Evolutionary conservation across 1,140 invertebrate genomes (phyloP), one percentile per base, ranked within the genome.

Genomic region (Pachyrhynchus sulphureomaculatus): DNA sequence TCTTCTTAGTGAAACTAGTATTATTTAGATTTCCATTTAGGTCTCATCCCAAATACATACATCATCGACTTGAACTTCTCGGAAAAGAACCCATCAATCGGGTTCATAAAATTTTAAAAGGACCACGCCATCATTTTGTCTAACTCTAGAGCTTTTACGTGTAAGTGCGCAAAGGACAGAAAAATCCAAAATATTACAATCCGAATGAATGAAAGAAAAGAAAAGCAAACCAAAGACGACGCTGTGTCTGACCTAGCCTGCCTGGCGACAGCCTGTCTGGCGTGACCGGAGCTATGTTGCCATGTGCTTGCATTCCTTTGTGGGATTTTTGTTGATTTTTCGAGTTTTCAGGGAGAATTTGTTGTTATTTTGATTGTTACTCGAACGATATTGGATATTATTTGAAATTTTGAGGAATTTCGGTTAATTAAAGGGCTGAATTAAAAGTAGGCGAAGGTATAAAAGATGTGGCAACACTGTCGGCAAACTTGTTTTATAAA

Each of bases 211-310:
- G 69, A 71, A 71, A 68, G 67, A 66, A 69, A 67, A 68, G 62
- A 64, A 66, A 65, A 69, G 58, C 62, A 47, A 66, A 66, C 57
- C 55, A 84, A 84, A 84, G 85, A 85, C 86, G 85, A 85, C 86
- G 85, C 80, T 81, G 81, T 84, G 84, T 86, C 84, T 83, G 82
- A 81, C 80, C 81, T 77, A 57, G 78, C 80, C 75, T 81, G 83
- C 84, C 83, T 86, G 88, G 88, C 88, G 88, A 89, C 89, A 90
- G 88, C 88, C 86, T 90, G 89, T 91, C 89, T 91, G 87, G 87
- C 84, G 81, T 84, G 86, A 86, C 84, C 84, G 80, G 68, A 67
- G 81, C 84, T 69, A 56, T 77, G 87, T 88, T 89, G 87, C 83
- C 87, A 79, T 71, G 72, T 81, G 75, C 78, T 77, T 76, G 77